Base-by-base conservation (phyloP, 1,140 invertebrate species). In the Prorops nasuta region DNA sequence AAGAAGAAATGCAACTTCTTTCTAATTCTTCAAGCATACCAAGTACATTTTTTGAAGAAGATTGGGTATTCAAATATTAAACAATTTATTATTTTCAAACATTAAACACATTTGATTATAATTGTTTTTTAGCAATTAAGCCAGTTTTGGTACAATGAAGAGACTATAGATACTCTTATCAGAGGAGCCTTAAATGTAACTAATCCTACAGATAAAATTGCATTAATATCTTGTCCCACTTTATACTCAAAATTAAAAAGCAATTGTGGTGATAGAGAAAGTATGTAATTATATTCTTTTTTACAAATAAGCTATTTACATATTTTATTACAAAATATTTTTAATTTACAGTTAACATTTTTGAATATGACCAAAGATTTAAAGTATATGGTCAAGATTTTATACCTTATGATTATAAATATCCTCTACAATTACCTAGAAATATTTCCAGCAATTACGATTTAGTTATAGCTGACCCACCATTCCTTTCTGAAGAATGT, bases 61-160 rank as follows among this genome's bases (percentile, higher is more conserved):
- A 93, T 72, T 94, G 92, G 91, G 91, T 93, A n/a, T n/a, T n/a
- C n/a, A 81, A 72, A 60, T 57, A 46, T 42, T 34, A 21, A 14
- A 20, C 9, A 15, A 24, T n/a, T 49, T 2, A 40, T 21, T 20
- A 24, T 40, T 35, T 9, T 22, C 16, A 17, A 8, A 3, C 9
- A 43, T 22, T 15, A 34, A 28, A 38, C 9, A 36, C 39, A 34
- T 53, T 17, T 49, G 34, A 48, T 51, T 24, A 17, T 37, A 37
- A 32, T 19, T 49, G n/a, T 39, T 24, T 84, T 84, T 3, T 67
- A 97, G 95, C 92, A 96, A 92, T 72, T 97, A 17, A 96, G 93
- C 69, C 94, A 98, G 74, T 97, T 98, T 80, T 98, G 94, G 95
- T 98, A 97, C 66, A 84, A 91, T 67, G 83, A 91, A 21, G 64